Conservation (phyloP, 1,140 invertebrate genomes). For the Drosophila azteca region DNA sequence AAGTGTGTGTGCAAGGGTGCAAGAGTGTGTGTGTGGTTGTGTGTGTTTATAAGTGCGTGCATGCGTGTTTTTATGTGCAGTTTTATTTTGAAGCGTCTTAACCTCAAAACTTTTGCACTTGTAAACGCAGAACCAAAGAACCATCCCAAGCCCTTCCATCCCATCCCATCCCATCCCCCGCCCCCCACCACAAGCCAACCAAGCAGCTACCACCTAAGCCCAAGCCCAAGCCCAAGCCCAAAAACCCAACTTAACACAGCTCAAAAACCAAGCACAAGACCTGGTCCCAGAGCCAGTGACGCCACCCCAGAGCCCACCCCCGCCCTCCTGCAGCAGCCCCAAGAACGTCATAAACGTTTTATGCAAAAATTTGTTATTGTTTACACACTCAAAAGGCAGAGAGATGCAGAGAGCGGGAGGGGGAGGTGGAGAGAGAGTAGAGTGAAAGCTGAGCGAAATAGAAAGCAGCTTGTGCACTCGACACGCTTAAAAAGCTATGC, state of each 20-base stretch:
- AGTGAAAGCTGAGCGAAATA: not conserved
- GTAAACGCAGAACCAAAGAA: slow-evolving; percentile 47
- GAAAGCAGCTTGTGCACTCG: slow-evolving; percentile 35
- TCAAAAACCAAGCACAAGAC: slow-evolving; percentile 24
- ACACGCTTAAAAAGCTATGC: slow-evolving; percentile 57
- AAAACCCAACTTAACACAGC: slow-evolving; percentile 3
- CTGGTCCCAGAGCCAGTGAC: slow-evolving; percentile 8
- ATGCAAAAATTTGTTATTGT: slow-evolving; percentile 75
- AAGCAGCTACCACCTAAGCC: no score
- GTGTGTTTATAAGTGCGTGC: slow-evolving; percentile 8
- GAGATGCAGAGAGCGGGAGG: not conserved
- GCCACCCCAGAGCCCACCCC: no score
- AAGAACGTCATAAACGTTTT: slow-evolving; percentile 60
- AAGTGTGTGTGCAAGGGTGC: not conserved
- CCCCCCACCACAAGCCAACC: not conserved
- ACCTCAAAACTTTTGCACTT: slow-evolving; percentile 77
- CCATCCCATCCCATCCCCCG: no score
- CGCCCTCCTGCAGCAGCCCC: not conserved
- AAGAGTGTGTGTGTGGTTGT: not conserved
- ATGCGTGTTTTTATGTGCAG: slow-evolving; percentile 22
- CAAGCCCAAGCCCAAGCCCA: no score
- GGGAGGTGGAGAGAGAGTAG: no score
- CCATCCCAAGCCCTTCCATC: not conserved
- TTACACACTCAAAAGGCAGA: slow-evolving; percentile 47
- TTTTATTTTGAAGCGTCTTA: slow-evolving; percentile 77